Evolutionary conservation across 1,140 invertebrate species (phyloP), one percentile per base, ranked within the genome.

Genomic region (Nebria ingens): DNA sequence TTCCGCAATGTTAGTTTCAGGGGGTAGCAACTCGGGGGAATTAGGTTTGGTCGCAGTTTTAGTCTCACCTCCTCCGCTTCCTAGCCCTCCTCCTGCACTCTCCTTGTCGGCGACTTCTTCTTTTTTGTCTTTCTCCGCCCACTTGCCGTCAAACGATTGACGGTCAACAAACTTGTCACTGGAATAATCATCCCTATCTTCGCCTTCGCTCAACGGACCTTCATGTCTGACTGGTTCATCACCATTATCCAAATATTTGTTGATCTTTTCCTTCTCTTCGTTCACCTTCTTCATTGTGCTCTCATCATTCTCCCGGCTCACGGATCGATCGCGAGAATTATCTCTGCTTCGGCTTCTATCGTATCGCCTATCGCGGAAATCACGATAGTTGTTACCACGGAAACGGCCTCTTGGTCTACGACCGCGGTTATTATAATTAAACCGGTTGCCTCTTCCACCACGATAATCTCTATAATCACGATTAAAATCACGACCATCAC

Each of bases 201-300:
- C 84, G 2, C 83, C 83, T 63, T 85, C 82, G 64, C 83, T 84
- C 57, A 84, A 69, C 52, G 83, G 82, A 52, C 81, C 82, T 59
- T 82, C 79, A 50, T 81, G 80, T 58, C 77, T 71, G 22, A 69
- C 73, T 61, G 64, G 69, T 67, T 71, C 74, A n/a, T 73, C 73
- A 2, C 74, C 73, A 23, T 70, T 71, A 25, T 76, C 75, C 0
- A 78, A 62, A 68, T 80, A 79, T 59, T 79, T 80, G 64, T 81
- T 80, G 25, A 81, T 78, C 55, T 79, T 78, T 25, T 81, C 79
- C 55, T 80, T 80, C 0, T 75, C 79, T 19, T 76, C 76, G 59
- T 79, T 75, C 1, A 78, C 77, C 55, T 79, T 79, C 49, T 76
- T 73, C 74, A 78, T 79, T 0, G 76, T 76, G n/a, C n/a, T n/a